Evolutionary conservation across 2,797 vertebrate species (phyloP).

Genomic region (Echeneis naucrates): DNA sequence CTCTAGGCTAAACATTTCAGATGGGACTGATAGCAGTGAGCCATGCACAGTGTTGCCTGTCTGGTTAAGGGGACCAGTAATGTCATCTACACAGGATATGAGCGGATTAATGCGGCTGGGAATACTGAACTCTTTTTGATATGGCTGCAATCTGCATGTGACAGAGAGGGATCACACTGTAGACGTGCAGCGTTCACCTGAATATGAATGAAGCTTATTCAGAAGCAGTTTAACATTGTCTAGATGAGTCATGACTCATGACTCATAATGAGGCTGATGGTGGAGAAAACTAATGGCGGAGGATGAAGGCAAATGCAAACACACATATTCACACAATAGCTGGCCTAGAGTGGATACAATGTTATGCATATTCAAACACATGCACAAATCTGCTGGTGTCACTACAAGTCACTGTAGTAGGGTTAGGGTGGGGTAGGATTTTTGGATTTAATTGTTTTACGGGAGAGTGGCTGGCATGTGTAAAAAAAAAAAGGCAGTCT

Average conservation of each 20-base stretch:
- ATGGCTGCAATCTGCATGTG: constrained; percentile 48
- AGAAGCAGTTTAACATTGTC: constrained; percentile 43
- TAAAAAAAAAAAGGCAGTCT: constrained; percentile 40
- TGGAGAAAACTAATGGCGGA: constrained; percentile 52
- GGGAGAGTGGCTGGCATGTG: constrained; percentile 65
- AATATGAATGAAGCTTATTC: constrained; percentile 66
- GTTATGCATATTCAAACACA: constrained; percentile 54
- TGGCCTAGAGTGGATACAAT: constrained; percentile 9
- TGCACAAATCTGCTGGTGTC: constrained; percentile 12
- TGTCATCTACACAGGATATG: constrained; percentile 49
- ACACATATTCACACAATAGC: constrained; percentile 16
- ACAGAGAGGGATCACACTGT: constrained; percentile 38
- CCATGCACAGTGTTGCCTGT: constrained; percentile 33
- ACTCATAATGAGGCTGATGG: constrained; percentile 68
- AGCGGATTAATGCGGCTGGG: constrained; percentile 53
- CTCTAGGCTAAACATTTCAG: constrained; percentile 58
- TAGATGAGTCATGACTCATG: constrained; percentile 70
- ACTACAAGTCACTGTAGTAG: constrained; percentile 56
- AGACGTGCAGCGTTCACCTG: constrained; percentile 43
- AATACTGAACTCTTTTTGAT: constrained; percentile 43
- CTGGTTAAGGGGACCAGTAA: constrained; percentile 43
- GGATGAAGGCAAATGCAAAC: constrained; percentile 9
- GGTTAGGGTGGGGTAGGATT: constrained; percentile 53
- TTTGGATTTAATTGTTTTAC: constrained; percentile 85
- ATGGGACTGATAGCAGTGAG: constrained; percentile 54